Base-by-base conservation (phyloP, 2,113 vertebrate species). In the Gorsachius goisagi region DNA sequence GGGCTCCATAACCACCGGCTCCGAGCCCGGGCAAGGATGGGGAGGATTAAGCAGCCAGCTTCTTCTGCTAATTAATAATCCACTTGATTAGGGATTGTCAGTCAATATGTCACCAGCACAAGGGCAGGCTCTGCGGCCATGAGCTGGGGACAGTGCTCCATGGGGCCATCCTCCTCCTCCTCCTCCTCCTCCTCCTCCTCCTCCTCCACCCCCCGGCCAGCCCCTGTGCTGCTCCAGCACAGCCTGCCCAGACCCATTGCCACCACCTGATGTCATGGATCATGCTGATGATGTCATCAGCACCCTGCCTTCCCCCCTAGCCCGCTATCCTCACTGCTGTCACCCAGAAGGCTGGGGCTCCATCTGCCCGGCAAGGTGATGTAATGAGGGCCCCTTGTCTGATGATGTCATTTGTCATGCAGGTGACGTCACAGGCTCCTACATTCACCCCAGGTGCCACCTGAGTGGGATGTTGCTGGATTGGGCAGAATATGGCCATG, bases 61-160 rank as follows among this genome's bases (percentile, higher is more conserved):
- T 76, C 81, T 89, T 64, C 82, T 33, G 59, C 84, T 95, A 93
- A 97, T 97, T 97, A 97, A 80, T 67, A 91, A 97, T 14, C 87
- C 72, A n/a, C 68, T 96, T 93, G 91, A 94, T 95, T 81, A 81
- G 78, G 89, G 33, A 26, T 59, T 72, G 76, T 14, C 69, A 18
- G 89, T 93, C 89, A 47, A 37, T 86, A 53, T 71, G 71, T 88
- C 88, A 76, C 30, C 75, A 28, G 64, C n/a, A 8, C 41, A 73
- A 85, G 75, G 88, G 52, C 58, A 22, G 45, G 77, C 49, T 66
- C 53, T 28, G 74, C 0, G 1, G 35, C 55, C 44, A 2, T 0
- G 4, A 76, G 63, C 71, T 7, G 21, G 56, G 49, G 19, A 41
- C 53, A 4, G 24, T 0, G 0, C 6, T 41, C 66, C 22, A 0